A percentile compares a stretch with the other conserved stretches of the same genome.
These are phyloP conservation scores for Propithecus perrieri DNA, from an alignment of 2,797 vertebrate genomes.

Conservation along the genomic window DNA sequence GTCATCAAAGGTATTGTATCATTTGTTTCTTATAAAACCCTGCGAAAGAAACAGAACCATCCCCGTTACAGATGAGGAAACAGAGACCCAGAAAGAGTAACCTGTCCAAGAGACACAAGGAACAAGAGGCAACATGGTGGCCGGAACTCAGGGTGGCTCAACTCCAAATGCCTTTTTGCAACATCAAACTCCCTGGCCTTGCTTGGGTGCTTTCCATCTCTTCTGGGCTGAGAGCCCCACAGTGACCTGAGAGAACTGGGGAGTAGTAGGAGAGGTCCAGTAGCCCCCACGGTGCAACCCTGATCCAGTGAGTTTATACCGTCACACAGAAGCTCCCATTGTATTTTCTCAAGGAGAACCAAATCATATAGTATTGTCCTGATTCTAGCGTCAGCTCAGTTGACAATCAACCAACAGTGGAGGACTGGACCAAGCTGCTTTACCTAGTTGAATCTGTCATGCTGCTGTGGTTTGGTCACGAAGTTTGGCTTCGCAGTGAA, in stretches of 20 bases:
- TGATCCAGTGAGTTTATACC: neutral
- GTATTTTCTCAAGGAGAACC: neutral
- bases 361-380: neutral
- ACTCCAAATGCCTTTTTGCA: neutral
- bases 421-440: neutral
- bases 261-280: neutral
- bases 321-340: neutral
- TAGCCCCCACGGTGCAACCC: neutral
- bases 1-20: neutral
- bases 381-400: neutral
- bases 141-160: neutral
- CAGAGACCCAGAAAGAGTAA: neutral
- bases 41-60: neutral
- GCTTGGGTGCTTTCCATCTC: neutral
- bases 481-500: neutral
- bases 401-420: neutral
- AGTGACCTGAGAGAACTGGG: neutral
- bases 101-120: neutral
- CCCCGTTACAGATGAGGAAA: neutral
- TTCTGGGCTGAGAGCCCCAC: neutral
- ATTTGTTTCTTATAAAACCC: neutral
- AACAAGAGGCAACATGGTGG: neutral
- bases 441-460: neutral
- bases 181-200: neutral
- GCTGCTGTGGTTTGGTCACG: neutral